Base-by-base conservation (phyloP, 1,140 invertebrate species). In the Coelopa frigida region DNA sequence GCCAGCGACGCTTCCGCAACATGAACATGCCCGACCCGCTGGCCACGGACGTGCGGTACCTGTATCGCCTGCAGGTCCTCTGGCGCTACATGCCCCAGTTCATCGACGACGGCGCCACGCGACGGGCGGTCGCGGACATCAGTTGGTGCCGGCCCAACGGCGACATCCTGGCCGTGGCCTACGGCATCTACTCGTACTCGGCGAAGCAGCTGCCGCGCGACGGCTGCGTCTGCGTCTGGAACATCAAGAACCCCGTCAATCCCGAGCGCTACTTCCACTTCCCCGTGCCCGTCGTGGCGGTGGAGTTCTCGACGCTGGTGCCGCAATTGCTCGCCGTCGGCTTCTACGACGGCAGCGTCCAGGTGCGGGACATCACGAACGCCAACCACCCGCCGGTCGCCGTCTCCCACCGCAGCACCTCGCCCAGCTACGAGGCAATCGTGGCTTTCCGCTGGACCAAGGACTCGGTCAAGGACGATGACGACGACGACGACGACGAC, bases 171-270 rank as follows among this genome's bases (percentile, higher is more conserved):
- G 84, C 84, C 0, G 81, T 82, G 2, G 82, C 75, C n/a, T 83
- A 87, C 50, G 84, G 81, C 2, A 75, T 80, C 46, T 81, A 73
- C 49, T 72, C 48, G 4, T 54, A 50, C 21, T 45, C 43, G 1
- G 2, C 33, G 0, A 18, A 26, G n/a, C 15, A 32, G 14, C 15
- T 33, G 11, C 39, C 40, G 2, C 20, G 35, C 29, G 15, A 20
- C 3, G 48, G 48, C 12, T 40, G 37, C 29, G 72, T 93, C 2
- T 76, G 83, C 36, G 73, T 91, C 49, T 94, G 85, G 84, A 82
- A 78, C 50, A 80, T 89, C 0, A 94, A 94, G 72, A 93, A 92
- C 70, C 89, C 89, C 0, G 79, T 79, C 8, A 81, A 84, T 55
- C 89, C 89, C 0, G 90, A 90, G 61, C 74, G 81, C 51, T 57